phyloP scores from a whole-genome alignment of 2,797 vertebrate genomes.

The Chiropotes sagulatus region DNA sequence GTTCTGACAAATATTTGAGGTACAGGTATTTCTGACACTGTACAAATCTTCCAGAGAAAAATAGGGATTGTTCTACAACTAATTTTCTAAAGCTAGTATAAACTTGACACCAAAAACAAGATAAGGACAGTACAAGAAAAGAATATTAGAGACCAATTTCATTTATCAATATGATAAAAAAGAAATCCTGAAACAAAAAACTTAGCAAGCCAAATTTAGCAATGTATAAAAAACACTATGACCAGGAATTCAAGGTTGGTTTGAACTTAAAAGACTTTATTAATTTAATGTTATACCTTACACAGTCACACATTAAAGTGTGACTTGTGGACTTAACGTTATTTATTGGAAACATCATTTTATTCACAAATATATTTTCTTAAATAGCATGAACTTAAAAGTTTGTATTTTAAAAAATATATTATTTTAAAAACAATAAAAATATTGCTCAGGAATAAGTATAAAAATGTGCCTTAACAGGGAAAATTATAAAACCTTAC shows the following conservation, averaged over 20 bases:
- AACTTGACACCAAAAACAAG: neutral
- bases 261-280: constrained; percentile 23
- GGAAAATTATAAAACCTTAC: neutral
- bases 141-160: neutral
- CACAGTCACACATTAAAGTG: neutral
- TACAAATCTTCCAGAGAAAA: neutral
- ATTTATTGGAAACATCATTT: constrained; percentile 2
- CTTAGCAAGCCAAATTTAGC: neutral
- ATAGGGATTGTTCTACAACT: neutral
- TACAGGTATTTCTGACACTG: neutral
- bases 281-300: neutral
- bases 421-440: neutral
- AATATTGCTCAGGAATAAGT: neutral
- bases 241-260: neutral
- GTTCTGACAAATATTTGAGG: neutral
- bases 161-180: neutral
- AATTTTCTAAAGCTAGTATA: neutral
- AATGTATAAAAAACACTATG: neutral
- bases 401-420: neutral
- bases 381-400: neutral
- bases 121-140: neutral
- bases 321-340: neutral
- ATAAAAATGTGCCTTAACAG: neutral
- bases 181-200: constrained; percentile 21
- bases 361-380: neutral